These are phyloP conservation scores for Helicoverpa armigera DNA, from an alignment of 1,140 invertebrate genomes.

Conservation along the genomic window DNA sequence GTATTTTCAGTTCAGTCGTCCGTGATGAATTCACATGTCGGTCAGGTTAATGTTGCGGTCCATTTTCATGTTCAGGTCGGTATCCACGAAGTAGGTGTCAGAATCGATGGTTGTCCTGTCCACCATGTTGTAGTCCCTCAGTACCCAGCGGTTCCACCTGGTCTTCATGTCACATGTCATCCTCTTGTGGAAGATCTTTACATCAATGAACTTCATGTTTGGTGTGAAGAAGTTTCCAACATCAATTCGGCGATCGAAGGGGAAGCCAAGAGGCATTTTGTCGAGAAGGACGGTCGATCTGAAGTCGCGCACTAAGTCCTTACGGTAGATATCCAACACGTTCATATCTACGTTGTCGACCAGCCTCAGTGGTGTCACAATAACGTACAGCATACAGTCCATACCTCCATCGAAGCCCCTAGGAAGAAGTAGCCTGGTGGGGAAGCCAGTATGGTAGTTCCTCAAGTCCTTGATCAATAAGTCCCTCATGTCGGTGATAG, in stretches of 20 bases:
- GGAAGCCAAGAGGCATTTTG: slow-evolving; percentile 89
- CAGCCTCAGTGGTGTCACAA: slow-evolving; percentile 84
- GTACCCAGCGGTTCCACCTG: slow-evolving; percentile 73
- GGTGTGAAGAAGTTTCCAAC: slow-evolving; percentile 82
- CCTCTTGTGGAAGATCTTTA: slow-evolving; percentile 87
- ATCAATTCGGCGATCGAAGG: slow-evolving; percentile 89
- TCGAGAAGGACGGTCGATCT: slow-evolving; percentile 84
- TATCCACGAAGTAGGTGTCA: slow-evolving; percentile 64
- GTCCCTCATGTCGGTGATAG: slow-evolving; percentile 68
- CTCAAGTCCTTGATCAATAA: slow-evolving; percentile 66
- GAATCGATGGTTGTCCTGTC: slow-evolving; percentile 56
- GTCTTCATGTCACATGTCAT: slow-evolving; percentile 75
- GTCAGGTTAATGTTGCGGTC: slow-evolving; percentile 55
- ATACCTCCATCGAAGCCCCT: slow-evolving; percentile 88
- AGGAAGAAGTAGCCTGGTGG: slow-evolving; percentile 88
- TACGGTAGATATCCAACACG: slow-evolving; percentile 70
- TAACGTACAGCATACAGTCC: slow-evolving; percentile 87
- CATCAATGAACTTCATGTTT: slow-evolving; percentile 88
- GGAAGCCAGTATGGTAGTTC: slow-evolving; percentile 87
- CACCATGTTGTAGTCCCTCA: slow-evolving; percentile 72
- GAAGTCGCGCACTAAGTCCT: slow-evolving; percentile 69
- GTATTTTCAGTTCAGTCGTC: slow-evolving; percentile 1
- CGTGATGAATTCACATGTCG: not conserved
- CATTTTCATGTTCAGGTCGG: slow-evolving; percentile 66
- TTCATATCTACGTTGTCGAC: slow-evolving; percentile 72